These are phyloP conservation scores for Sceloporus undulatus DNA, from an alignment of 2,113 vertebrate species.

Conservation along the genomic window DNA sequence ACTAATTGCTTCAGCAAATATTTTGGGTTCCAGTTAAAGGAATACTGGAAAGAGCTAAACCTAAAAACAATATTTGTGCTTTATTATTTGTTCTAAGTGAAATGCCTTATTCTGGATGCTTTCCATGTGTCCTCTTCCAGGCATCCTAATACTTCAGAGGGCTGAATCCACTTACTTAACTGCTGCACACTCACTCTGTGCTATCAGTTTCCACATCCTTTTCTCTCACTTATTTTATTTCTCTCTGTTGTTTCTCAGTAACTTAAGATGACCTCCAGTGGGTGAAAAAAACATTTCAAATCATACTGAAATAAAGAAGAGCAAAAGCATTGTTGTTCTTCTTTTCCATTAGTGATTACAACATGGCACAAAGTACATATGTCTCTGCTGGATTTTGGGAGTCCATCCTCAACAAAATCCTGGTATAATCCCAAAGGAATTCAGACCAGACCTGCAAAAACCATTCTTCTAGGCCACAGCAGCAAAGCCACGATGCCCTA, in stretches of 20 bases:
- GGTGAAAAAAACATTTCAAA: neutral
- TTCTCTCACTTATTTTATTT: slow-evolving; percentile 17
- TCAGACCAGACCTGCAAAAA: too few relatives aligned
- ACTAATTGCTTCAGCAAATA: too few relatives aligned
- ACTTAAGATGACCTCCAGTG: neutral
- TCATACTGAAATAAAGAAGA: neutral
- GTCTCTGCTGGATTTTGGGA: neutral
- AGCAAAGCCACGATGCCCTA: neutral
- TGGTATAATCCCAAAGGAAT: neutral
- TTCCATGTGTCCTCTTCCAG: too few relatives aligned
- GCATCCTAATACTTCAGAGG: too few relatives aligned
- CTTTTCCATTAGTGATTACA: neutral
- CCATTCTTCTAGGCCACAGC: neutral
- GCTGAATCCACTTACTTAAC: too few relatives aligned
- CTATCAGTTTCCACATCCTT: neutral
- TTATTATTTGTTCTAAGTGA: neutral
- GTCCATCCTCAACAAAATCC: neutral
- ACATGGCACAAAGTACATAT: too few relatives aligned
- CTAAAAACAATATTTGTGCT: too few relatives aligned
- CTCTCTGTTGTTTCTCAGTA: fast-evolving
- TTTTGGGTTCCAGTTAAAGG: too few relatives aligned
- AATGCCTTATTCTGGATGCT: neutral
- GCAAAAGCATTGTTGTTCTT: neutral
- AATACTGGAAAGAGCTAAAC: too few relatives aligned
- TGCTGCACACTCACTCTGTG: too few relatives aligned